Base-by-base conservation (phyloP, 2,888 invertebrate species). In the Chrysomela aeneicollis region DNA sequence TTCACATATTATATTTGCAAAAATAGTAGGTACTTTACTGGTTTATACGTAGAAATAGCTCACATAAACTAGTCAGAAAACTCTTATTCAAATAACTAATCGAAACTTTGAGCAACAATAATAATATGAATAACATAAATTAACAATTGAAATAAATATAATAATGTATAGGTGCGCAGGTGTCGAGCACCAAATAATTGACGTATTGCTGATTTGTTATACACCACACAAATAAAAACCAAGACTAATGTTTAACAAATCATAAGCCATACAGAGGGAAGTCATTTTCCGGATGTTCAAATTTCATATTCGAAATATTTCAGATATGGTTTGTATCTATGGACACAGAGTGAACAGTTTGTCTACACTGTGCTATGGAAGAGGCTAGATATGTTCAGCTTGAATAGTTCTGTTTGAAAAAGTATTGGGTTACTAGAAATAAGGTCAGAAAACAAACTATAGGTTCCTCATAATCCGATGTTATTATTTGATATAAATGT, bases 181-280 rank as follows among this genome's bases (percentile, higher is more conserved):
- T 70, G 68, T 67, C 55, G 66, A 71, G 71, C 69, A 74, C 71
- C 71, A 69, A 74, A 73, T 76, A 76, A 76, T 76, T 76, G 76
- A 76, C 76, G 69, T 73, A 74, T 74, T 76, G 71, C 70, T 74
- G 74, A 72, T 74, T 72, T 72, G 73, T 73, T 73, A 67, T 66
- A 69, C 69, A 72, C 66, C 47, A 58, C 59, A 62, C 49, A 64
- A 66, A 63, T 61, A 69, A 67, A 54, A 52, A 58, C 49, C 55
- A 61, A 66, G 62, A 65, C 50, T 3, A 59, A 71, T 70, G 69
- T 68, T 58, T 67, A 71, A 71, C 69, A 71, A 71, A 71, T 66
- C 71, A 67, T 68, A 65, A 70, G 72, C 72, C 71, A 57, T 26
- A 47, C 46, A 17, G 3, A 15, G 42, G 42, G 15, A 42, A 42